phyloP scores from a whole-genome alignment of 2,113 vertebrate species.

The Pogonocichla stellata region DNA sequence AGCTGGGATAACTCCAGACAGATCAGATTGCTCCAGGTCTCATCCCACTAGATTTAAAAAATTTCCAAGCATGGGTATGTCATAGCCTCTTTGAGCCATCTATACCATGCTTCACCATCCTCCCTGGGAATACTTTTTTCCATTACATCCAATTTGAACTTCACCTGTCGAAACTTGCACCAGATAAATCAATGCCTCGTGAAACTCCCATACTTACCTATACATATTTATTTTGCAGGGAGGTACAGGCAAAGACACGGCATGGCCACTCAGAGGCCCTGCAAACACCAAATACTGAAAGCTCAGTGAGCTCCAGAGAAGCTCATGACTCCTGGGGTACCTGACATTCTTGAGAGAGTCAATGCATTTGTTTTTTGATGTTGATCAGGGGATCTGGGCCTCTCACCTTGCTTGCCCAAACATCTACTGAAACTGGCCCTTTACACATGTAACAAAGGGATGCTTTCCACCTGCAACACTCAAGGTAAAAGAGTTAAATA shows the following conservation, averaged over 20 bases:
- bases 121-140: not conserved
- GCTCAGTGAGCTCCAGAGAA: not conserved
- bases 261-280: not conserved
- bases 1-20: not conserved
- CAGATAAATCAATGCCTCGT: not conserved
- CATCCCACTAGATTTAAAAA: not conserved
- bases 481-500: not conserved
- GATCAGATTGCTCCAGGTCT: not conserved
- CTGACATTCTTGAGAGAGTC: fast-evolving
- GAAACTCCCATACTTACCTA: not conserved
- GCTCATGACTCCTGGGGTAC: not conserved
- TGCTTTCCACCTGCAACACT: not conserved
- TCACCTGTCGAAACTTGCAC: not conserved
- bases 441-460: fast-evolving
- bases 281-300: not conserved
- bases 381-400: not conserved
- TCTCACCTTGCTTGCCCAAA: fast-evolving
- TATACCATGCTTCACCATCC: not conserved
- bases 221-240: not conserved
- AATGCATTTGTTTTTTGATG: no score
- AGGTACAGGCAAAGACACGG: not conserved
- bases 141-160: not conserved
- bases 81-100: not conserved
- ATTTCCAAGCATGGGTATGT: not conserved
- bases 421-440: not conserved